These are phyloP conservation scores for Nanorana parkeri DNA, from an alignment of 2,113 vertebrate genomes.

Conservation along the genomic window DNA sequence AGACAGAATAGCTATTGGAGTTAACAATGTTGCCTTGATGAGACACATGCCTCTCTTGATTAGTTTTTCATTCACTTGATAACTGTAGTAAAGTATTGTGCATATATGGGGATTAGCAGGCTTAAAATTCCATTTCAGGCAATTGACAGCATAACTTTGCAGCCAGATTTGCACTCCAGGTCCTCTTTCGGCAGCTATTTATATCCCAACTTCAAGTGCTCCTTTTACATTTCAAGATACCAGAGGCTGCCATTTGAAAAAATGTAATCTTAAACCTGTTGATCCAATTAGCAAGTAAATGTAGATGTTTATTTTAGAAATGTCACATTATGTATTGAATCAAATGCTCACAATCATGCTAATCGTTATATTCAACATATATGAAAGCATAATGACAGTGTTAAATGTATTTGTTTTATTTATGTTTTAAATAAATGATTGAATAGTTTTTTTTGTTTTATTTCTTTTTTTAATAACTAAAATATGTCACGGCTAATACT, in stretches of 20 bases:
- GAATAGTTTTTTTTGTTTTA: too few relatives aligned
- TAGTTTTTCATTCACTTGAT: constrained; percentile 51
- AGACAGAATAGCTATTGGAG: neutral
- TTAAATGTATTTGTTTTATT: too few relatives aligned
- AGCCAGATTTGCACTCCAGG: constrained; percentile 68
- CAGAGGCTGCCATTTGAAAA: constrained; percentile 35
- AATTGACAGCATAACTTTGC: constrained; percentile 75
- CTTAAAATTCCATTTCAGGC: constrained; percentile 77
- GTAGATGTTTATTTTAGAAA: neutral
- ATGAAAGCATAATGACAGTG: too few relatives aligned
- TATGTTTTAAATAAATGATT: too few relatives aligned
- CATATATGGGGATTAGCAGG: constrained; percentile 72
- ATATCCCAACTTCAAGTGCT: constrained; percentile 75
- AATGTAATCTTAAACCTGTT: neutral
- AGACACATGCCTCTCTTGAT: constrained; percentile 49
- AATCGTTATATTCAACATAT: neutral
- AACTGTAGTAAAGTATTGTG: constrained; percentile 64
- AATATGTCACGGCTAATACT: too few relatives aligned
- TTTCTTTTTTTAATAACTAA: too few relatives aligned
- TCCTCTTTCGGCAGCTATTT: constrained; percentile 76
- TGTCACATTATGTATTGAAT: neutral
- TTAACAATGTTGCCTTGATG: neutral
- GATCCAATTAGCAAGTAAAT: neutral
- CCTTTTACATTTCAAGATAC: constrained; percentile 64
- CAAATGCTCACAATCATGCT: neutral